These are phyloP conservation scores for Lasiurus borealis DNA, from an alignment of 2,113 vertebrate genomes.

Conservation along the genomic window DNA sequence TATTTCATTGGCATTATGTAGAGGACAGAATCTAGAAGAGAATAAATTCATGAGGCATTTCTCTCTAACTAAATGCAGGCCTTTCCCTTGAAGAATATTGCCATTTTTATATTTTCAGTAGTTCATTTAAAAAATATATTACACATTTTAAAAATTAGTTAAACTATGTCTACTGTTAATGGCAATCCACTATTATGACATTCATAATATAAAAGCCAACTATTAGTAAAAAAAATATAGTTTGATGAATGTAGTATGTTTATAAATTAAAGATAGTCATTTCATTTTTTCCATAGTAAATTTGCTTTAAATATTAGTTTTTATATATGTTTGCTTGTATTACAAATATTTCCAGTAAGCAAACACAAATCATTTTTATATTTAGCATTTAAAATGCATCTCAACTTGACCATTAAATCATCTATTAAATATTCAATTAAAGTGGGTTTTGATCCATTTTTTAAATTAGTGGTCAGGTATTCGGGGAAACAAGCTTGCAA, in stretches of 20 bases:
- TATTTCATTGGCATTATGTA: neutral
- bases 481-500: conserved; percentile 88
- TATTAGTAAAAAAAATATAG: conserved; percentile 81
- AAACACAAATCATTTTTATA: conserved; percentile 89
- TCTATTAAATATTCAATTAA: conserved; percentile 88
- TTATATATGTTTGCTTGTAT: conserved; percentile 85
- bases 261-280: conserved; percentile 76
- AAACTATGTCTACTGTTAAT: conserved; percentile 77
- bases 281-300: conserved; percentile 77
- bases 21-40: neutral
- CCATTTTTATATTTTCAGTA: conserved; percentile 66
- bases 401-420: conserved; percentile 87
- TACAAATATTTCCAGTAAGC: conserved; percentile 91
- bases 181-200: conserved; percentile 75
- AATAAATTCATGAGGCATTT: conserved; percentile 3
- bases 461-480: conserved; percentile 91
- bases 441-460: conserved; percentile 87
- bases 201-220: conserved; percentile 80
- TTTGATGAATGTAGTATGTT: conserved; percentile 80
- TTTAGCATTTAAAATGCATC: conserved; percentile 86
- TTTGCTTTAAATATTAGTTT: conserved; percentile 85
- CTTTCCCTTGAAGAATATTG: conserved; percentile 47
- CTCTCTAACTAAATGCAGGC: conserved; percentile 28
- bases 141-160: conserved; percentile 64
- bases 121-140: conserved; percentile 68